Evolutionary conservation across 2,888 invertebrate species (phyloP).

Genomic region (Metalampra italica): DNA sequence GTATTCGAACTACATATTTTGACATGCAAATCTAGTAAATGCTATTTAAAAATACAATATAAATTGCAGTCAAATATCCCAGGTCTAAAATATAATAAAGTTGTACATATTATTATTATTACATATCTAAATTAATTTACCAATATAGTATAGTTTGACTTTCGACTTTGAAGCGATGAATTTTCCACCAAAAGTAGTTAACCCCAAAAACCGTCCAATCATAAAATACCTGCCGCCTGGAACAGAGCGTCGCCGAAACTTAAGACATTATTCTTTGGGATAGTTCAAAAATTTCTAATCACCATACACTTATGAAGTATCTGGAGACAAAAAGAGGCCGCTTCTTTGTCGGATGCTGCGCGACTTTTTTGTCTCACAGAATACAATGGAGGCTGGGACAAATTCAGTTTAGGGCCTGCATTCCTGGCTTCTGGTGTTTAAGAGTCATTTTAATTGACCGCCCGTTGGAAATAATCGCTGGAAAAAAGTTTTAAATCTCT

Average conservation of each 20-base stretch:
- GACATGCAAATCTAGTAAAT: no score
- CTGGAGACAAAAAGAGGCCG: constrained; percentile 48
- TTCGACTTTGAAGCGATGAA: no score
- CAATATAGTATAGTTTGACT: no score
- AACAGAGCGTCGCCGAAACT: constrained; percentile 32
- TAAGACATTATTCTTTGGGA: constrained; percentile 56
- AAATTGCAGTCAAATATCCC: no score
- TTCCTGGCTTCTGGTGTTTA: constrained; percentile 65
- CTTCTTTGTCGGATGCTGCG: constrained; percentile 63
- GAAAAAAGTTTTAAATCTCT: constrained; percentile 32
- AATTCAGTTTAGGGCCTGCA: constrained; percentile 58
- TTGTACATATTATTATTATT: no score
- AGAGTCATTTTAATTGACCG: constrained; percentile 73
- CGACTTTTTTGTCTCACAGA: constrained; percentile 48
- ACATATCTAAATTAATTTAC: no score
- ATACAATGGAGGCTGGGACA: constrained; percentile 65
- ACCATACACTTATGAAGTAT: constrained; percentile 65
- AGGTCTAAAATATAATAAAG: no score
- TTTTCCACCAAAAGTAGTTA: constrained; percentile 9
- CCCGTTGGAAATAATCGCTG: constrained; percentile 46
- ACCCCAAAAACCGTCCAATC: constrained; percentile 12
- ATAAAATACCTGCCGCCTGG: constrained; percentile 32
- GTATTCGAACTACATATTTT: no score
- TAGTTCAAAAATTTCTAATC: constrained; percentile 57
- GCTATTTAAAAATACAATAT: no score